Conservation (phyloP, 2,113 vertebrate species). For the Anolis carolinensis region DNA sequence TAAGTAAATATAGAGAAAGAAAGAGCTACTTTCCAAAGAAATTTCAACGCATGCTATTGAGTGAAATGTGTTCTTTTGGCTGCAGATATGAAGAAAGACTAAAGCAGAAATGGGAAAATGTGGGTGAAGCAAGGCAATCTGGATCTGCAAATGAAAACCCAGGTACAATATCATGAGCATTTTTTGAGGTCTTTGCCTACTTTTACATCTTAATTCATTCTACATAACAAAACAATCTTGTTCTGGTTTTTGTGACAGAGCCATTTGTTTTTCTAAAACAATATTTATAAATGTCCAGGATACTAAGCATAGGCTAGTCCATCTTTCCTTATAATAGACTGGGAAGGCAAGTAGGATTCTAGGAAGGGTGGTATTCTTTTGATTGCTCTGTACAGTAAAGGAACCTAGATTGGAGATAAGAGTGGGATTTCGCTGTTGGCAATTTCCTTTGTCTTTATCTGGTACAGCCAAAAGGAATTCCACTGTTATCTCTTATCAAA, state of each 20-base stretch:
- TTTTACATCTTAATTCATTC: background rate
- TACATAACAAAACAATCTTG: no score
- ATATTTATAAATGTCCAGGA: background rate
- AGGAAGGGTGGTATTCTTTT: background rate
- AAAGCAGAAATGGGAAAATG: background rate
- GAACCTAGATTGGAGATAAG: background rate
- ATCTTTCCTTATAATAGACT: background rate
- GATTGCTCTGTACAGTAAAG: background rate
- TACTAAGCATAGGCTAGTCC: background rate
- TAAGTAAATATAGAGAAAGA: slow-evolving; percentile 54
- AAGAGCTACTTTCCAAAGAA: slow-evolving; percentile 44
- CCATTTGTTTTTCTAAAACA: background rate
- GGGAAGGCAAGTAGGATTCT: background rate
- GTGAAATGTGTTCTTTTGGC: slow-evolving; percentile 48
- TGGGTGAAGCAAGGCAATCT: background rate
- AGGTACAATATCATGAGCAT: background rate
- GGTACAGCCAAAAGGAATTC: background rate
- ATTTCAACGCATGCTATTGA: slow-evolving; percentile 50
- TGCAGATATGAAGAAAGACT: slow-evolving; percentile 23
- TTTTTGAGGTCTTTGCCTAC: background rate
- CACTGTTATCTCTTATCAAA: background rate
- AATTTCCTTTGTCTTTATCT: no score
- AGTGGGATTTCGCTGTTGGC: no score
- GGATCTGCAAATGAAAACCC: background rate
- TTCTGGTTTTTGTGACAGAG: background rate